Percentiles rank a stretch among this genome's conserved stretches.
Conservation (phyloP, 2,888 invertebrate species). For the Andrena bucephala region DNA sequence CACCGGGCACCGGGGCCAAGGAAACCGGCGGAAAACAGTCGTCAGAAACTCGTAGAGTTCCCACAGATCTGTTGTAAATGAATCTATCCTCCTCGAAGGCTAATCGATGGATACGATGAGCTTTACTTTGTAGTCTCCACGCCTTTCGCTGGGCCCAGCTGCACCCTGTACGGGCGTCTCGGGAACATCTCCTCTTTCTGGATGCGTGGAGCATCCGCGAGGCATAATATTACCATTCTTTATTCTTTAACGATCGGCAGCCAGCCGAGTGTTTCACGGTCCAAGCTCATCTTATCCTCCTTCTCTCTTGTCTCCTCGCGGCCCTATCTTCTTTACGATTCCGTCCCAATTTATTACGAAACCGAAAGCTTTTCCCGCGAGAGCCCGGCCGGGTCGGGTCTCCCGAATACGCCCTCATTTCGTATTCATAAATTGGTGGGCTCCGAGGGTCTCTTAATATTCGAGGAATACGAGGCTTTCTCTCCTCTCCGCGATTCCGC, state of each 20-base stretch:
- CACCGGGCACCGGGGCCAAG: background rate
- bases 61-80: constrained; percentile 62
- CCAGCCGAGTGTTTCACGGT: constrained; percentile 61
- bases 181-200: constrained; percentile 16
- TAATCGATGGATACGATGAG: constrained; percentile 44
- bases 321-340: constrained; percentile 63
- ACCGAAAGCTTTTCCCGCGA: constrained; percentile 69
- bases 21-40: constrained; percentile 25
- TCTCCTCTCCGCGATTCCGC: background rate
- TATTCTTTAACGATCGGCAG: constrained; percentile 78
- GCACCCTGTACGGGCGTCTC: constrained; percentile 8
- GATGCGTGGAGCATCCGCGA: constrained; percentile 55
- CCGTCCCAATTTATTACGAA: constrained; percentile 73
- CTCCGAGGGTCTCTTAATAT: constrained; percentile 65
- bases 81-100: constrained; percentile 58
- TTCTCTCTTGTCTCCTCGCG: constrained; percentile 13
- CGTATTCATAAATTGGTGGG: constrained; percentile 70
- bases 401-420: constrained; percentile 64
- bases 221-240: constrained; percentile 81
- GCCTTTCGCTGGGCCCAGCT: constrained; percentile 50
- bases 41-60: constrained; percentile 40
- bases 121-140: constrained; percentile 69
- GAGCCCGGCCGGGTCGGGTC: background rate
- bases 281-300: constrained; percentile 34
- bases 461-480: constrained; percentile 54